These are phyloP conservation scores for Egretta garzetta DNA, from an alignment of 2,113 vertebrate genomes.

Conservation along the genomic window DNA sequence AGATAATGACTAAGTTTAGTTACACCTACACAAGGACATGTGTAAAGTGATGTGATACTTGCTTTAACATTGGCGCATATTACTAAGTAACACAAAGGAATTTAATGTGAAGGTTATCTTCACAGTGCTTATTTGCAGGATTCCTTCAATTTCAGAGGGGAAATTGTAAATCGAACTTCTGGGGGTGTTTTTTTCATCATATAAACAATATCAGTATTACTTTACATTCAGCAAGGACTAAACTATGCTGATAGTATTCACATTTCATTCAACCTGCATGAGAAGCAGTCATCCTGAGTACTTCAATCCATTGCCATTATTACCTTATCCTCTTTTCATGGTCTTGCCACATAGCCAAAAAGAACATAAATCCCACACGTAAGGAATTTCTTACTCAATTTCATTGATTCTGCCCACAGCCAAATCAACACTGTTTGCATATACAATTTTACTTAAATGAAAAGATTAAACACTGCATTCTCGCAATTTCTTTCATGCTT, in stretches of 20 bases:
- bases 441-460: not conserved
- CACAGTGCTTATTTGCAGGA: not conserved
- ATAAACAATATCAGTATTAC: not conserved
- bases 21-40: not conserved
- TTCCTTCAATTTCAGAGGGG: not conserved
- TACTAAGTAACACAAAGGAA: not conserved
- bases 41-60: not conserved
- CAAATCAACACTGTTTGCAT: not conserved
- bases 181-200: not conserved
- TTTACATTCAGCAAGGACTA: not conserved
- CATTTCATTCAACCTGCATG: not conserved
- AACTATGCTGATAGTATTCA: not conserved
- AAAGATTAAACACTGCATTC: not conserved
- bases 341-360: not conserved
- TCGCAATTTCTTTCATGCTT: not conserved
- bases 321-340: not conserved
- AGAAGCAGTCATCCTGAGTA: not conserved
- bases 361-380: not conserved
- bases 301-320: not conserved
- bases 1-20: not conserved
- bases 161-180: not conserved
- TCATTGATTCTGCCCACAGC: not conserved
- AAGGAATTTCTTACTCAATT: not conserved
- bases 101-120: not conserved
- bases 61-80: not conserved